phyloP scores from a whole-genome alignment of 2,797 vertebrate species.

The Hippocampus kuda region DNA sequence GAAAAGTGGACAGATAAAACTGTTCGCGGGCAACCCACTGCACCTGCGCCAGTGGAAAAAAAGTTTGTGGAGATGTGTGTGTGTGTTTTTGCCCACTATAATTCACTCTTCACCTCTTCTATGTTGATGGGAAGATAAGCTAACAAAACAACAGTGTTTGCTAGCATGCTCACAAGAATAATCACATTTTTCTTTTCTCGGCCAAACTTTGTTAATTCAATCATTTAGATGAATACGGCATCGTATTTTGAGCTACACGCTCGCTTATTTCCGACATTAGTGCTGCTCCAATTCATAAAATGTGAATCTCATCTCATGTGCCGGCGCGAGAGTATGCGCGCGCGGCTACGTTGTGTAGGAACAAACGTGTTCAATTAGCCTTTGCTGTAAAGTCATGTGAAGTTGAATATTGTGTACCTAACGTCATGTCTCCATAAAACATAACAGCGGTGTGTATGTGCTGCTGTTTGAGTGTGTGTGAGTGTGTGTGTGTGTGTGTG shows the following conservation, averaged over 20 bases:
- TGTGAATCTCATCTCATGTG: not conserved
- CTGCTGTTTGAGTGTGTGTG: not conserved
- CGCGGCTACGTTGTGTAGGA: constrained; percentile 7
- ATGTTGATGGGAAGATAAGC: not conserved
- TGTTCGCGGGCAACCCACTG: not conserved
- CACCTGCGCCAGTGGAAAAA: not conserved
- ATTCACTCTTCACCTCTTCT: no score
- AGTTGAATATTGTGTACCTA: constrained; percentile 22
- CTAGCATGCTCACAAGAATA: not conserved
- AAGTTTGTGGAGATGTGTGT: no score
- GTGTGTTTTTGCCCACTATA: not conserved
- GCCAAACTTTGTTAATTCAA: not conserved
- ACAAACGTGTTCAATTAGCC: constrained; percentile 30
- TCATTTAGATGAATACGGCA: not conserved
- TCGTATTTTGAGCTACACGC: not conserved
- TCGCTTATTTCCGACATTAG: not conserved
- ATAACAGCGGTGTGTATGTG: constrained; percentile 4
- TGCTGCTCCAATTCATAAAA: constrained; percentile 3
- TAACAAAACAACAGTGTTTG: not conserved
- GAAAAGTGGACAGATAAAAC: not conserved
- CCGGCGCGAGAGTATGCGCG: not conserved
- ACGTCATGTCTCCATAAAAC: constrained; percentile 14
- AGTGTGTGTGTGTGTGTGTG: not conserved
- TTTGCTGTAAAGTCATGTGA: constrained; percentile 28
- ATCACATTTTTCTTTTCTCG: no score